Percentiles rank a stretch among this genome's conserved stretches.
These are phyloP conservation scores for Bruchidius siliquastri DNA, from an alignment of 2,888 invertebrate species.

Conservation along the genomic window DNA sequence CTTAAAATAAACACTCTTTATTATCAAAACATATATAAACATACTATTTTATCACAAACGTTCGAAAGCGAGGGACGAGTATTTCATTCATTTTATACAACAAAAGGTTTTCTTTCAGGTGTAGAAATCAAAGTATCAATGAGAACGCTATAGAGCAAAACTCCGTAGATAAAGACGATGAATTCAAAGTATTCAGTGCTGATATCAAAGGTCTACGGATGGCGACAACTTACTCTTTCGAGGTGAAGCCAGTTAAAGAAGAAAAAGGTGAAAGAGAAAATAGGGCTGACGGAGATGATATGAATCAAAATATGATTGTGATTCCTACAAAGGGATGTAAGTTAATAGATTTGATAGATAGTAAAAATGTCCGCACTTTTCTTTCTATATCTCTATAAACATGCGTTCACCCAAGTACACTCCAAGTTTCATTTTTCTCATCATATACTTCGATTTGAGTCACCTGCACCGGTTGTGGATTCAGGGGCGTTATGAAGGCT, in stretches of 20 bases:
- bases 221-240: slow-evolving; percentile 79
- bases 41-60: too few species aligned
- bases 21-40: too few species aligned
- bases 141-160: slow-evolving; percentile 22
- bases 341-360: slow-evolving; percentile 46
- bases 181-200: slow-evolving; percentile 51
- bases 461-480: too few species aligned
- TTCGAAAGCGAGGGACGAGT: too few species aligned
- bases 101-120: slow-evolving; percentile 32
- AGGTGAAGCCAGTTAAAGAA: slow-evolving; percentile 60
- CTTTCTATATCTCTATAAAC: too few species aligned
- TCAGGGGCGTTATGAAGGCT: too few species aligned
- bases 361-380: too few species aligned
- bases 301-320: slow-evolving; percentile 62
- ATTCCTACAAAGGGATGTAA: slow-evolving; percentile 82
- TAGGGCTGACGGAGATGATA: slow-evolving; percentile 47
- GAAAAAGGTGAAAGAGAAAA: slow-evolving; percentile 47
- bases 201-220: slow-evolving; percentile 68
- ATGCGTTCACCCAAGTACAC: too few species aligned
- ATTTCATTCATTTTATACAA: too few species aligned
- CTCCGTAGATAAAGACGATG: slow-evolving; percentile 34
- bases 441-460: too few species aligned
- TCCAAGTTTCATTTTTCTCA: too few species aligned
- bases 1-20: too few species aligned
- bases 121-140: slow-evolving; percentile 52